Conservation (phyloP, 2,113 vertebrate species). For the Furnarius figulus region DNA sequence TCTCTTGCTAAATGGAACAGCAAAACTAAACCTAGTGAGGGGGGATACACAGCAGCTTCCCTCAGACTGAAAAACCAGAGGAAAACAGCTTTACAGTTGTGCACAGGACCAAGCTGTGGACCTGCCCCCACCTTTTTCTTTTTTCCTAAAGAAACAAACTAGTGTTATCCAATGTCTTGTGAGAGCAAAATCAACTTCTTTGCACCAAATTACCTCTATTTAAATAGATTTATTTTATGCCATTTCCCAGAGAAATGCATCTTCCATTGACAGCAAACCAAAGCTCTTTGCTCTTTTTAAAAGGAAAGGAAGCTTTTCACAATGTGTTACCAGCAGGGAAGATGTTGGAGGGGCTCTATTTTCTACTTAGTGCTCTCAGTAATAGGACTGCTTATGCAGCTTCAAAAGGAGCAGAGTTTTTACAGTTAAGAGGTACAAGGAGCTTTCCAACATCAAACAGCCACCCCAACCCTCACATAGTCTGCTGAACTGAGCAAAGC, state of each 20-base stretch:
- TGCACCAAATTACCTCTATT: conserved; percentile 42
- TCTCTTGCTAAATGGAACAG: not conserved
- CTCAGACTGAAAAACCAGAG: not conserved
- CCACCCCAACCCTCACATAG: not conserved
- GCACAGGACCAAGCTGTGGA: not conserved
- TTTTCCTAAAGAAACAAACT: not conserved
- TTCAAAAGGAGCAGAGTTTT: conserved; percentile 15
- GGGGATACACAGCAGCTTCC: not conserved
- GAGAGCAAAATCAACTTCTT: conserved; percentile 41
- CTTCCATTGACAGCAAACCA: conserved; percentile 8
- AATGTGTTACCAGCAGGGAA: not conserved
- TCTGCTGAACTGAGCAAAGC: not conserved
- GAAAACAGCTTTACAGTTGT: not conserved
- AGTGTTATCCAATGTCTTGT: not conserved
- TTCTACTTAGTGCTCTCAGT: not conserved
- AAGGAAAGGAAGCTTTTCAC: not conserved
- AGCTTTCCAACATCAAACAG: not conserved
- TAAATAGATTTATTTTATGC: conserved; percentile 17
- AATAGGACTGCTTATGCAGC: not conserved
- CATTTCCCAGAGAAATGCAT: not conserved
- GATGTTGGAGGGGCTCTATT: not conserved
- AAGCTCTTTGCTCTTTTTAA: not conserved
- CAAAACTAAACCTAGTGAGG: not conserved
- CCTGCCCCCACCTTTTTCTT: not conserved
- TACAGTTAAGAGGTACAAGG: not conserved